phyloP scores from a whole-genome alignment of 2,797 vertebrate species.

The Eulemur albifrons region DNA sequence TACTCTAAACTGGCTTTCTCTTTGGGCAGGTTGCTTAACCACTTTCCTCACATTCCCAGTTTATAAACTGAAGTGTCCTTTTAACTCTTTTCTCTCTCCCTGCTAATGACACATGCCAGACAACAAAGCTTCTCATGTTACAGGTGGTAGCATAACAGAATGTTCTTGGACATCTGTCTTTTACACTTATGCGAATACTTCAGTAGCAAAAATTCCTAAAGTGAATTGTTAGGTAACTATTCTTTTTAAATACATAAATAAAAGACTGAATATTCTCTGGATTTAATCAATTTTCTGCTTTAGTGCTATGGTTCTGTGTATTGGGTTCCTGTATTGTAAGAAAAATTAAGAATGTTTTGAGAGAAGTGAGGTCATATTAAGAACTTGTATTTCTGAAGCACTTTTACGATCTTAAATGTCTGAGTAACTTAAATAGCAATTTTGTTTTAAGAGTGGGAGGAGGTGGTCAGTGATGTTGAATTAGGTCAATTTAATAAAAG shows the following conservation, averaged over 20 bases:
- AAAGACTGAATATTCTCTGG: not conserved
- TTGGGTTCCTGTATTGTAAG: not conserved
- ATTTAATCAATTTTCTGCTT: not conserved
- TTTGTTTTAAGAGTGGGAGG: not conserved
- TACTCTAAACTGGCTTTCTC: not conserved
- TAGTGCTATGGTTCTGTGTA: not conserved
- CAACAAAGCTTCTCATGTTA: not conserved
- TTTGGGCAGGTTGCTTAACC: not conserved
- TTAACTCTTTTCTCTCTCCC: not conserved
- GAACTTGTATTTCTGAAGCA: not conserved
- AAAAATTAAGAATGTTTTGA: constrained; percentile 15
- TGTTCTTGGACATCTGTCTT: not conserved
- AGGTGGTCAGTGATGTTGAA: not conserved
- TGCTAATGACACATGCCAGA: not conserved
- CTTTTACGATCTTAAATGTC: not conserved
- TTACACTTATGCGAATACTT: not conserved
- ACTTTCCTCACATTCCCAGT: not conserved
- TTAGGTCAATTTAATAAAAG: not conserved
- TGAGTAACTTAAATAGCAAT: not conserved
- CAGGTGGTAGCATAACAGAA: not conserved
- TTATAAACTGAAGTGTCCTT: not conserved
- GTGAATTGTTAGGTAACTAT: not conserved
- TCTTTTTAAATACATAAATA: not conserved
- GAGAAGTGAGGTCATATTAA: not conserved
- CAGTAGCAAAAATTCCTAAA: not conserved